Base-by-base conservation (phyloP, 1,140 invertebrate species). In the Oppia nitens region DNA sequence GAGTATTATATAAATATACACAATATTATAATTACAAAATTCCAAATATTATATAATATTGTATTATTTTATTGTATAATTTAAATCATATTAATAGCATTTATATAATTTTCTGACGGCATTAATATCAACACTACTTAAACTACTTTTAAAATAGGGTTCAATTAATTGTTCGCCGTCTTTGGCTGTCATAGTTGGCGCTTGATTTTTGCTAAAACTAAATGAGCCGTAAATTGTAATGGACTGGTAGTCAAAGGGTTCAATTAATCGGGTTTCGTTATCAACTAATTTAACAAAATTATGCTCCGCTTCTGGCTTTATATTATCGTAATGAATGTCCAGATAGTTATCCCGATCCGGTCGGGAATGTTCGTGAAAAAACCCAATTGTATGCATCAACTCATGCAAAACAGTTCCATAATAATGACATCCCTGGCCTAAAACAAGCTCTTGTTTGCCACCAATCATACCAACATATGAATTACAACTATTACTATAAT, bases 311-410 rank as follows among this genome's bases (percentile, higher is more conserved):
- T 27, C 50, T 17, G 32, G 17, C 20, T 52, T 20, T 2, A 65
- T 55, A 51, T 65, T 65, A 9, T 62, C 28, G 47, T 32, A 59
- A 1, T 47, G 14, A 21, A 65, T 57, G 2, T 26, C 57, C 9
- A 74, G 65, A 57, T 67, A 68, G 2, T 66, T 49, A 60, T 74
- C 71, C n/a, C 66, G 63, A 60, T 73, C 73, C 1, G 66, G 65
- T 23, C 71, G 61, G 3, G 66, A 68, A 49, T 73, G 71, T 55
- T 73, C 71, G 51, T 73, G 71, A 40, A 67, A 70, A 26, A 73
- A 74, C 11, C 71, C 71, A 12, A 72, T 60, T 6, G 67, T 68
- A 57, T 73, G 71, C 64, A 72, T 72, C 40, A 74, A 53, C 58
- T 73, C 72, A 55, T 74, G 73, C 47, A 72, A 62, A 29, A 73